Percentiles rank a stretch among this genome's conserved stretches.
Conservation (phyloP, 2,113 vertebrate genomes). For the Dipodomys ordii region DNA sequence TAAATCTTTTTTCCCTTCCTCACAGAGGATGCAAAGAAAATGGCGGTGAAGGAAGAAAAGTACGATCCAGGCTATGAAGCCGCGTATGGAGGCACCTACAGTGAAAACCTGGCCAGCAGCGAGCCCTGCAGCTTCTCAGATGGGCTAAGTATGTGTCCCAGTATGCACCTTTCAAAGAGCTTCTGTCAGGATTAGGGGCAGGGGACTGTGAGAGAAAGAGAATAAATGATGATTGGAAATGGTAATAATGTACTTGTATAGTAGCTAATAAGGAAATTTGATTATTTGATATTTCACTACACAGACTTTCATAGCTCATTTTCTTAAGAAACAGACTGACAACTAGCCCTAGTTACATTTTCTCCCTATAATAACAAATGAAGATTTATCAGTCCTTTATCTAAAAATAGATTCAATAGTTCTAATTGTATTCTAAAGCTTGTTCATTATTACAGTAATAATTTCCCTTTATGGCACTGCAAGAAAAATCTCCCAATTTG, state of each 20-base stretch:
- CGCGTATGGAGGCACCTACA: slow-evolving; percentile 92
- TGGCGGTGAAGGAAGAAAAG: slow-evolving; percentile 97
- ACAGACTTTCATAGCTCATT: neutral
- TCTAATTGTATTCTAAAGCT: neutral
- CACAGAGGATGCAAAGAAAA: slow-evolving; percentile 97
- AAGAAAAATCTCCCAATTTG: neutral
- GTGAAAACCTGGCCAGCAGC: slow-evolving; percentile 84
- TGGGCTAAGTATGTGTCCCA: slow-evolving; percentile 87
- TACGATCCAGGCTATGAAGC: slow-evolving; percentile 98
- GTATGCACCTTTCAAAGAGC: neutral
- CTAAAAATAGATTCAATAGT: neutral
- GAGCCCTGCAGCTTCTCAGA: slow-evolving; percentile 90
- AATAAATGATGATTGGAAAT: neutral
- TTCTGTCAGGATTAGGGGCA: neutral
- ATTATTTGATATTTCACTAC: neutral
- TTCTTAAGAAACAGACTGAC: neutral
- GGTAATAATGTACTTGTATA: neutral
- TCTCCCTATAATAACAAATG: neutral
- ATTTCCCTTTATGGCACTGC: neutral
- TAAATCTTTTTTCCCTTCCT: slow-evolving; percentile 61
- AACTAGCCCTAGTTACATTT: neutral
- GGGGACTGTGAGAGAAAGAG: neutral
- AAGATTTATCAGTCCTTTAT: neutral
- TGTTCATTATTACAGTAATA: neutral
- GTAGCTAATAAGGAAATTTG: neutral